A percentile compares a stretch with the other conserved stretches of the same genome.
These are phyloP conservation scores for Columba janthina DNA, from an alignment of 2,113 vertebrate species.

Conservation along the genomic window DNA sequence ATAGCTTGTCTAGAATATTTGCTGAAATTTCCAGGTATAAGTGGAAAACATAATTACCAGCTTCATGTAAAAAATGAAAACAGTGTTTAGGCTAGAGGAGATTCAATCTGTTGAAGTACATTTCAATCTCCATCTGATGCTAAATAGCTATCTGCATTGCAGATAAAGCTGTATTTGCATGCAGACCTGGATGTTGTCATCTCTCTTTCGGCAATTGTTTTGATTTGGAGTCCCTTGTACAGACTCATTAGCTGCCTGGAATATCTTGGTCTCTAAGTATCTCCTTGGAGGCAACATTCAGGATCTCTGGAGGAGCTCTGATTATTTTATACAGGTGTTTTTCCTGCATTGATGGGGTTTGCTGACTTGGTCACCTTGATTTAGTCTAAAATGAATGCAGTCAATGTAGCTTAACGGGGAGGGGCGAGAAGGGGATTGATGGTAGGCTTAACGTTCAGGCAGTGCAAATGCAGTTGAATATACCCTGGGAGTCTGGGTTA, in stretches of 20 bases:
- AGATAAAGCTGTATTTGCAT: slow-evolving; percentile 1
- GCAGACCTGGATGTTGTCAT: background rate
- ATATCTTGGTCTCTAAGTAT: background rate
- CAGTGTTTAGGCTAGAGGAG: background rate
- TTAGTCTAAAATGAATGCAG: slow-evolving; percentile 15
- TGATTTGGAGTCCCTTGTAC: background rate
- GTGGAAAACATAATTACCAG: background rate
- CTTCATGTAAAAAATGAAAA: background rate
- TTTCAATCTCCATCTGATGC: background rate
- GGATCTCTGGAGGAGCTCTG: background rate
- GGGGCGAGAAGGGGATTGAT: background rate
- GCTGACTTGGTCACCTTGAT: slow-evolving; percentile 21
- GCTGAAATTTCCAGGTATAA: background rate
- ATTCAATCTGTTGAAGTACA: background rate
- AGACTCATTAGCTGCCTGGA: background rate
- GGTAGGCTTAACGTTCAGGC: slow-evolving; percentile 32
- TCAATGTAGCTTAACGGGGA: slow-evolving; percentile 9
- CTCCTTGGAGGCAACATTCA: background rate
- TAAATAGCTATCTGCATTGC: slow-evolving; percentile 31
- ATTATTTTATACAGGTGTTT: background rate
- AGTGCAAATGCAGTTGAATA: background rate
- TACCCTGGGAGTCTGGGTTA: background rate
- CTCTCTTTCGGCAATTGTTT: background rate
- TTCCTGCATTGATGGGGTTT: background rate
- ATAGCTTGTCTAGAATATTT: background rate